Evolutionary conservation across 2,113 vertebrate genomes (phyloP), one percentile per base, ranked within the genome.

Genomic region (Paradisaea rubra): DNA sequence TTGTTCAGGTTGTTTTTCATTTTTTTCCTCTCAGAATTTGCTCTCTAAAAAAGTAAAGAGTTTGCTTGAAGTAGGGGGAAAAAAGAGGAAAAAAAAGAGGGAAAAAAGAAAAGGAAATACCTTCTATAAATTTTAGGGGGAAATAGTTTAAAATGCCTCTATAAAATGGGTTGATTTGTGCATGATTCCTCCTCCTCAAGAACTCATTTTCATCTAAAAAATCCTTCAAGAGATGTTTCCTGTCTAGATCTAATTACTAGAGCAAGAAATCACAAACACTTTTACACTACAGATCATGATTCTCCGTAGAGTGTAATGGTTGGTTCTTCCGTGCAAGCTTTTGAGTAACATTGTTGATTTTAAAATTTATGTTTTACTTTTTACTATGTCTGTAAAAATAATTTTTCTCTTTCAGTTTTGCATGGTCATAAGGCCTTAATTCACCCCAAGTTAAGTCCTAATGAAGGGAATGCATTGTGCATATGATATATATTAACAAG

Each of bases 41-140:
- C 5, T 41, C 3, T 79, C 11, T 41, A 49, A 28, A 59, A 86
- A 84, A 45, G 4, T 6, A 59, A 23, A 65, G 5, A 3, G 9
- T 18, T 76, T 74, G 11, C 6, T 74, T 70, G 53, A 42, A 66
- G 30, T 11, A 7, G 1, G 3, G 6, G 9, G 4, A 15, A 19
- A 1, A 47, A 8, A 13, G 6, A 20, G 2, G 13, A 15, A 37
- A 17, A 37, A 8, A 20, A 1, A 18, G 2, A 7, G 2, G 3
- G 10, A 10, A 41, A n/a, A 19, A 13, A 49, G 2, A 47, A 23
- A 4, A 45, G 3, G 1, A 86, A 28, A 50, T 61, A 64, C 45
- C 21, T 82, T 68, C 10, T 31, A 11, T 37, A 60, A 41, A 16
- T 70, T 70, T 37, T 54, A 74, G 11, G 13, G 2, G 0, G 21